A percentile compares a stretch with the other conserved stretches of the same genome.
Conservation (phyloP, 1,140 invertebrate genomes). For the Drosophila ambigua region DNA sequence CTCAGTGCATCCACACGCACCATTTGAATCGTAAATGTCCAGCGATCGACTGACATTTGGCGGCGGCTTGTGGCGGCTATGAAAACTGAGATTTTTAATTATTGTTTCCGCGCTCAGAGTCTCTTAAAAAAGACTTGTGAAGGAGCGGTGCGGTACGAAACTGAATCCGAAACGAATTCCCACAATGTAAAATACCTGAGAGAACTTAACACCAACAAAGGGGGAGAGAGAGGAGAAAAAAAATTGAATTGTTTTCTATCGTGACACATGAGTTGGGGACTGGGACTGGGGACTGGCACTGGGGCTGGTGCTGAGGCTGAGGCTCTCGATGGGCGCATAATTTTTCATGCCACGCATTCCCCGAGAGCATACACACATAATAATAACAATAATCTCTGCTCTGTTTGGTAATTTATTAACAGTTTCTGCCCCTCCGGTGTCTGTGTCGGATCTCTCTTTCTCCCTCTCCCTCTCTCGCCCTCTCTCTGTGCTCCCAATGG, state of each 20-base stretch:
- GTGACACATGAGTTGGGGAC: slow-evolving; percentile 57
- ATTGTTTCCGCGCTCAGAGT: slow-evolving; percentile 38
- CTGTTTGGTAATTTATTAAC: slow-evolving; percentile 61
- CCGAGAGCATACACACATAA: not conserved
- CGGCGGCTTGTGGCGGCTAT: slow-evolving; percentile 16
- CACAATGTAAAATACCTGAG: slow-evolving; percentile 34
- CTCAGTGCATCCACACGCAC: slow-evolving; percentile 16
- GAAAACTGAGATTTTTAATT: slow-evolving; percentile 62
- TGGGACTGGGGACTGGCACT: slow-evolving; percentile 1
- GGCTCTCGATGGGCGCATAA: slow-evolving; percentile 43
- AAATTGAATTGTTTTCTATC: slow-evolving; percentile 57
- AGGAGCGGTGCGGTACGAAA: slow-evolving; percentile 12
- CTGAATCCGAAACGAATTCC: slow-evolving; percentile 25
- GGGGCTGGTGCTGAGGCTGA: no score
- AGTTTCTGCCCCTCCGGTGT: slow-evolving; percentile 8
- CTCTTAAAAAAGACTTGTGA: not conserved
- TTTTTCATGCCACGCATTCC: slow-evolving; percentile 50
- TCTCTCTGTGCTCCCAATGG: slow-evolving; percentile 12
- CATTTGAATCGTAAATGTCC: not conserved
- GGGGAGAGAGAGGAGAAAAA: slow-evolving; percentile 21
- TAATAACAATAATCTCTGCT: slow-evolving; percentile 46
- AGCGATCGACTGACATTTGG: slow-evolving; percentile 23
- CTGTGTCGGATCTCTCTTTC: no score
- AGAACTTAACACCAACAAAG: slow-evolving; percentile 19
- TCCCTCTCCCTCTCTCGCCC: not conserved